Evolutionary conservation across 2,797 vertebrate species (phyloP), one percentile per base, ranked within the genome.

Genomic region (Centropyge bicolor): DNA sequence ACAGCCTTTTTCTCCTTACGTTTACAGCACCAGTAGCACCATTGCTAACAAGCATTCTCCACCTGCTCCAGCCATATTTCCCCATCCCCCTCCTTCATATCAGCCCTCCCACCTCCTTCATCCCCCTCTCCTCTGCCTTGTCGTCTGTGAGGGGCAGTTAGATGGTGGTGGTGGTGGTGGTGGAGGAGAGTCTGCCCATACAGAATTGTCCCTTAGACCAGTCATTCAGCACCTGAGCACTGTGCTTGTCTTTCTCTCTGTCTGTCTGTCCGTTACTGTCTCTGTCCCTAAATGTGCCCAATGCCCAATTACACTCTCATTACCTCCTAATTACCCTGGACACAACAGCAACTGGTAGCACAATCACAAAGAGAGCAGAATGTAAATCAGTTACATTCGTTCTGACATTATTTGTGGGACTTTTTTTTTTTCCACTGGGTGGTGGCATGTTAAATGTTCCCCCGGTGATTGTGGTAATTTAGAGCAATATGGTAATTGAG

Each of bases 291-390:
- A 87, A 90, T 73, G 78, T 70, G 89, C 88, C 89, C 88, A 67
- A 56, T 74, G 82, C 73, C 86, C 92, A 93, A 93, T 95, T 93
- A 94, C 85, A 80, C 84, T 83, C 81, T 93, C 88, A 91, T 95
- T 93, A 94, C 85, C 83, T 86, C 83, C 88, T 94, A 93, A 95
- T 95, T 93, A 94, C 85, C 75, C 79, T 40, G 83, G 89, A 94
- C 89, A 85, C 82, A 85, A 80, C 89, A 91, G 90, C 86, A 89
- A 91, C 93, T 87, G 87, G 84, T 90, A 77, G 81, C 74, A 63
- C 86, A 77, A 71, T 89, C 89, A 89, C 79, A 91, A 86, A 89
- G 82, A 81, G 76, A 86, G 70, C 76, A 48, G 63, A 87, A 90
- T 92, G 83, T 89, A 93, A 94, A 93, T 92, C 90, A 88, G 70